Percentiles rank a stretch among this genome's conserved stretches.
Conservation (phyloP, 92 coral and sea anemone genomes). For the Hydrozoanthus gracilis region DNA sequence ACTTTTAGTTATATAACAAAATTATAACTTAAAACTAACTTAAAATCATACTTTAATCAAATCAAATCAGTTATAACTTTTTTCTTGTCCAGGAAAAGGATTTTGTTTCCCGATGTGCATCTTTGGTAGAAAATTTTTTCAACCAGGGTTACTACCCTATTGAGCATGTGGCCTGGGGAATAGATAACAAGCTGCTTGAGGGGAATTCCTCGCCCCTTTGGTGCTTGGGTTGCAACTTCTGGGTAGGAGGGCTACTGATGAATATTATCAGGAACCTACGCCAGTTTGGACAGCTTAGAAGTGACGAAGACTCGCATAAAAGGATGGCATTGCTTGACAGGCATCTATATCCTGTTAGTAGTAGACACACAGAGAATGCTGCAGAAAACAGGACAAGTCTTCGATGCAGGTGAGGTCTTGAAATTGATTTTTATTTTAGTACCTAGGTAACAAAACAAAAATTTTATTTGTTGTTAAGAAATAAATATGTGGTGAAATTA, state of each 20-base stretch:
- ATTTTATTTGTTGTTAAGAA: too few species aligned
- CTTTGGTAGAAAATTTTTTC: conserved; percentile 65
- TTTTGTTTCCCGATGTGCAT: conserved; percentile 58
- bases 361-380: background rate
- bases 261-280: conserved; percentile 65
- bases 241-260: conserved; percentile 74
- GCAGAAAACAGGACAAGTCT: background rate
- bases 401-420: conserved; percentile 13
- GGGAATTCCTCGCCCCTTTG: conserved; percentile 70
- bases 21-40: background rate
- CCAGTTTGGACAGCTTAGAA: conserved; percentile 57
- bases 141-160: conserved; percentile 76
- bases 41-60: background rate
- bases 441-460: too few species aligned
- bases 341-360: background rate
- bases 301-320: conserved; percentile 23
- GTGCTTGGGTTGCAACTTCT: conserved; percentile 63
- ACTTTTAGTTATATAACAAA: too few species aligned
- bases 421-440: background rate
- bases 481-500: too few species aligned
- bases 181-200: conserved; percentile 67
- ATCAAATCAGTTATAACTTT: background rate
- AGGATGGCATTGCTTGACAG: conserved; percentile 51
- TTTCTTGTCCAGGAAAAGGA: conserved; percentile 60
- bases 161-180: conserved; percentile 90